These are phyloP conservation scores for Drosophila seclusa DNA, from an alignment of 2,888 invertebrate genomes.

Conservation along the genomic window DNA sequence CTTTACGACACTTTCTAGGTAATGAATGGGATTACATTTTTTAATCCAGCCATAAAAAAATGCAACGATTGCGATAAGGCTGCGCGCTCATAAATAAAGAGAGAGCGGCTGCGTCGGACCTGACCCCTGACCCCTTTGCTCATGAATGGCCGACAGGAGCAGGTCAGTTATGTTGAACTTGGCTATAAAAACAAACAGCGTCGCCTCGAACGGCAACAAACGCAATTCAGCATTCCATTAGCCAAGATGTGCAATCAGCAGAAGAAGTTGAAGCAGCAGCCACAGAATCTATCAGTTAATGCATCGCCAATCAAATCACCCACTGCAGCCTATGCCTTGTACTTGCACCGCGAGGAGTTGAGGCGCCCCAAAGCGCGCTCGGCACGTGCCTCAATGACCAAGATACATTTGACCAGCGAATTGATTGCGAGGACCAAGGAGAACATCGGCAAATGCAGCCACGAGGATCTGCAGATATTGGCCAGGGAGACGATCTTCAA, in stretches of 20 bases:
- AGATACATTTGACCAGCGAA: slow-evolving; percentile 65
- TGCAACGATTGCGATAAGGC: slow-evolving; percentile 14
- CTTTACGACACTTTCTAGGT: slow-evolving; percentile 74
- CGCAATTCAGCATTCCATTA: slow-evolving; percentile 30
- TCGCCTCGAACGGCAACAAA: slow-evolving; percentile 43
- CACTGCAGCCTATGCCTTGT: slow-evolving; percentile 66
- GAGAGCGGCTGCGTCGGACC: not conserved
- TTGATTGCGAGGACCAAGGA: slow-evolving; percentile 64
- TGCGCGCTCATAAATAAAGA: slow-evolving; percentile 43
- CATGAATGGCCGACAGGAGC: slow-evolving; percentile 66
- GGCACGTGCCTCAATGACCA: slow-evolving; percentile 49
- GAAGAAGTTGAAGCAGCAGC: slow-evolving; percentile 4
- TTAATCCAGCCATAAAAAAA: slow-evolving; percentile 76
- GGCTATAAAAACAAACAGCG: slow-evolving; percentile 48
- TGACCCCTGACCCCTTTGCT: slow-evolving; percentile 1
- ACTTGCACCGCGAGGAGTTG: slow-evolving; percentile 64
- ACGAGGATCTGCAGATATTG: slow-evolving; percentile 62
- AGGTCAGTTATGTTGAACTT: slow-evolving; percentile 47
- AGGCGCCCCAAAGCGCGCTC: slow-evolving; percentile 47
- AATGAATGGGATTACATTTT: slow-evolving; percentile 74
- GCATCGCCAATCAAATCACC: slow-evolving; percentile 37
- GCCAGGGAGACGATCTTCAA: slow-evolving; percentile 71
- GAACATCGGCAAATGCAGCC: slow-evolving; percentile 60
- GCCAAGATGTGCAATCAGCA: slow-evolving; percentile 63
- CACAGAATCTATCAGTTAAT: slow-evolving; percentile 1